Base-by-base conservation (phyloP, 35 echinoderm and acorn worm genomes). In the Stichopus chloronotus region DNA sequence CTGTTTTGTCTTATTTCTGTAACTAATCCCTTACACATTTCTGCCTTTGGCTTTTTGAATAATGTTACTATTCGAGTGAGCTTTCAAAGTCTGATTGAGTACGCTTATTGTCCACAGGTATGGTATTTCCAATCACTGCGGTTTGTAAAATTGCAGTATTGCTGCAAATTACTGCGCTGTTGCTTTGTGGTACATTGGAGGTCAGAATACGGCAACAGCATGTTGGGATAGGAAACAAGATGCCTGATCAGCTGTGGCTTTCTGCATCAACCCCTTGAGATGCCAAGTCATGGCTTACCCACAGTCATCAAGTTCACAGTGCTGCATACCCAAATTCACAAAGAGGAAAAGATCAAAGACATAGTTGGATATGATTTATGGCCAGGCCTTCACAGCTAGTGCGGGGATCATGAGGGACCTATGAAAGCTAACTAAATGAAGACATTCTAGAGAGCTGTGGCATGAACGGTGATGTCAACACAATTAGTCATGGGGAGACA, bases 161-260 rank as follows among this genome's bases (percentile, higher is more conserved):
- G 30, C 30, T 43, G 30, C 30, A 43, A 43, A 43, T 43, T 43
- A 43, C 30, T 43, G 30, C 58, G 82, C 58, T 53, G 82, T 85
- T 20, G 21, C 8, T 85, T 23, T 85, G 53, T 8, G 13, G 82
- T 11, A 53, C 82, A 85, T 85, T 58, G 54, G n/a, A 85, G 82
- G 82, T 85, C 53, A 43, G 58, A 85, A 85, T 58, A 20, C 82
- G 55, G 58, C 58, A 56, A 85, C 55, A 10, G 58, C 19, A 16
- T 58, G 14, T 85, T 85, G 82, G 58, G 20, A 85, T 85, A 85
- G 57, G 82, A 85, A 74, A 85, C 82, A 85, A 60, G 82, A 43
- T 23, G 54, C 82, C 82, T 85, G 17, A 59, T 58, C 54, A 43
- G 55, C 58, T 58, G 8, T 58, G 14, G 14, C n/a, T 85, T 53